phyloP scores from a whole-genome alignment of 1,140 invertebrate species.

The Lerema accius region DNA sequence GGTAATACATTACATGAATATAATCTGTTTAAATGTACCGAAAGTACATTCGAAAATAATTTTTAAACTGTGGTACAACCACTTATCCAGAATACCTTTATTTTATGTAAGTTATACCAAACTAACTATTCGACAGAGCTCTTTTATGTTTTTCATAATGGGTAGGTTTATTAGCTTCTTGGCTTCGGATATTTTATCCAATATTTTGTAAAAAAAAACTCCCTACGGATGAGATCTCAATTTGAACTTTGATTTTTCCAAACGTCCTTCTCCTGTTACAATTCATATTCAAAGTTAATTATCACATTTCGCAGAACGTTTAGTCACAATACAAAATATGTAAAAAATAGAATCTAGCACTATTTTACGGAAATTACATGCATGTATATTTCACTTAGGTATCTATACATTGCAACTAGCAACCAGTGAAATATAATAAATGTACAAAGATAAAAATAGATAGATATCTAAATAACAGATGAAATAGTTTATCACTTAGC shows the following conservation, averaged over 20 bases:
- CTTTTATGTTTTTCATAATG: no score
- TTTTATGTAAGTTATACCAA: no score
- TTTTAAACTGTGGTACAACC: no score
- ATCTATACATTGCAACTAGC: not conserved
- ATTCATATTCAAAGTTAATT: conserved; percentile 69
- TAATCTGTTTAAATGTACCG: no score
- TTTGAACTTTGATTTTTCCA: conserved; percentile 78
- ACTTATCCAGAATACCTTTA: no score
- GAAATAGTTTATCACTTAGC: not conserved
- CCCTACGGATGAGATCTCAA: conserved; percentile 78
- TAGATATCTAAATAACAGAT: not conserved
- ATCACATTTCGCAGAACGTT: conserved; percentile 71
- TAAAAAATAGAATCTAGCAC: conserved; percentile 14
- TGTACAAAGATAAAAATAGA: conserved; percentile 15
- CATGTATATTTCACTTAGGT: conserved; percentile 5
- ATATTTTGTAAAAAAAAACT: conserved; percentile 65
- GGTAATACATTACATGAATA: conserved; percentile 28
- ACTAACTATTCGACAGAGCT: no score
- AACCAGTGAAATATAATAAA: conserved; percentile 10
- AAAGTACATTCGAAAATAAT: no score
- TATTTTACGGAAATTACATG: conserved; percentile 4
- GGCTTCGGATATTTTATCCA: conserved; percentile 72
- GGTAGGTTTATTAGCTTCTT: conserved; percentile 80
- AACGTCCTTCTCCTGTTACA: conserved; percentile 57
- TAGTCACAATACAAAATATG: conserved; percentile 31